phyloP scores from a whole-genome alignment of 2,113 vertebrate genomes.

The Nesoenas mayeri region DNA sequence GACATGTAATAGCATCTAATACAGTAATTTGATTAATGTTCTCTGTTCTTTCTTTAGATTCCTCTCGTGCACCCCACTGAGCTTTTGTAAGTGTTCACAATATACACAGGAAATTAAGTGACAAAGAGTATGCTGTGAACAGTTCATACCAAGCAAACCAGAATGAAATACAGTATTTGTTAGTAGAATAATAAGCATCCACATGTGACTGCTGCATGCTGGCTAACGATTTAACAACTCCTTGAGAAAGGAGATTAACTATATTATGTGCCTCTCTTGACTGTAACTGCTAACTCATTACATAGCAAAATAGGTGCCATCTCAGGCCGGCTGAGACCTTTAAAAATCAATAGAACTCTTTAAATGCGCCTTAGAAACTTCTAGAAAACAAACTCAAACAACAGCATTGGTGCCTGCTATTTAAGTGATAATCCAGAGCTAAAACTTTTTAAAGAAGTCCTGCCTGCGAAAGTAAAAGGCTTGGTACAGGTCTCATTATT shows the following conservation, averaged over 20 bases:
- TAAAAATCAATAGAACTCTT: not conserved
- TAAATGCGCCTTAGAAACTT: not conserved
- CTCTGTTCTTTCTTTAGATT: not conserved
- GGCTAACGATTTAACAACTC: conserved; percentile 32
- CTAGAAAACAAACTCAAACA: not conserved
- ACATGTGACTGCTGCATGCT: not conserved
- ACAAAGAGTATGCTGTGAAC: conserved; percentile 26
- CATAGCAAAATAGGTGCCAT: not conserved
- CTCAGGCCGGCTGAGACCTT: not conserved
- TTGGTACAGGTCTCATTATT: not conserved
- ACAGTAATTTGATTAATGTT: conserved; percentile 35
- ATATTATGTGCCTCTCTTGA: not conserved
- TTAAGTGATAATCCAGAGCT: not conserved
- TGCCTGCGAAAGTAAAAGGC: not conserved
- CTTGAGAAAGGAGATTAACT: conserved; percentile 1
- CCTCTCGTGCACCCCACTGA: not conserved
- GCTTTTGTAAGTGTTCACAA: not conserved
- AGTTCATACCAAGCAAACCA: not conserved
- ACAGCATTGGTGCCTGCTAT: not conserved
- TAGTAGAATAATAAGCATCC: conserved; percentile 17
- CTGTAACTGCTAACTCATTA: not conserved
- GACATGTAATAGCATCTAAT: not conserved
- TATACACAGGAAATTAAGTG: conserved; percentile 40
- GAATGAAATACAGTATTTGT: conserved; percentile 23
- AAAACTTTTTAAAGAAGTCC: not conserved